These are phyloP conservation scores for Anolis apletophallus DNA, from an alignment of 2,797 vertebrate genomes.

Conservation along the genomic window DNA sequence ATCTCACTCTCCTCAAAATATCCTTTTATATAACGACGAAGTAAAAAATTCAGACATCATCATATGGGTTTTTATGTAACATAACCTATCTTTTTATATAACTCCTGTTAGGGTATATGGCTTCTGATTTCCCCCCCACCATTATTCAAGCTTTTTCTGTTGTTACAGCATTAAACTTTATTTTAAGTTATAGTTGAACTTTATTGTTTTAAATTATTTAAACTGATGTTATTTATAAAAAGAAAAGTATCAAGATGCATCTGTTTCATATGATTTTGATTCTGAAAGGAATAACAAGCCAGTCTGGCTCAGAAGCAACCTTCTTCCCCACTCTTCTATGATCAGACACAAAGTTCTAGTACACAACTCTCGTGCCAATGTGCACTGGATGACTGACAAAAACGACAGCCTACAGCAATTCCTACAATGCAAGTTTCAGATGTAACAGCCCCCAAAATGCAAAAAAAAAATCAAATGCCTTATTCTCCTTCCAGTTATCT, in stretches of 20 bases:
- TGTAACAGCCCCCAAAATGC: slow-evolving; percentile 71
- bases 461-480: slow-evolving; percentile 41
- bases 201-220: slow-evolving; percentile 89
- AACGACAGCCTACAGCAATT: slow-evolving; percentile 79
- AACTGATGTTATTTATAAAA: slow-evolving; percentile 88
- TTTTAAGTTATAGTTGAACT: slow-evolving; percentile 84
- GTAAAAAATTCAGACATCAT: slow-evolving; percentile 78
- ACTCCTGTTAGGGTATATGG: slow-evolving; percentile 79
- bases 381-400: slow-evolving; percentile 81
- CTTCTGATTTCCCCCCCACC: slow-evolving; percentile 76
- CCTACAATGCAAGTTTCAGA: slow-evolving; percentile 68
- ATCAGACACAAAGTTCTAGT: slow-evolving; percentile 74
- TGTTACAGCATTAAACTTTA: slow-evolving; percentile 85
- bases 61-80: slow-evolving; percentile 78
- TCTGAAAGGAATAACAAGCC: slow-evolving; percentile 81
- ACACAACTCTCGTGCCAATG: slow-evolving; percentile 76
- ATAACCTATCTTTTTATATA: slow-evolving; percentile 82
- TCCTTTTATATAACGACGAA: slow-evolving; percentile 79
- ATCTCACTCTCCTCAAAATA: slow-evolving; percentile 81
- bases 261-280: slow-evolving; percentile 84
- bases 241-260: slow-evolving; percentile 79
- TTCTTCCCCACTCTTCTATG: slow-evolving; percentile 63
- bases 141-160: slow-evolving; percentile 81
- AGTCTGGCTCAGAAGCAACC: slow-evolving; percentile 68
- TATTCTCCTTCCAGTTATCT: slow-evolving; percentile 57